Evolutionary conservation across 1,140 invertebrate genomes (phyloP), one percentile per base, ranked within the genome.

Genomic region (Adoxophyes honmai): DNA sequence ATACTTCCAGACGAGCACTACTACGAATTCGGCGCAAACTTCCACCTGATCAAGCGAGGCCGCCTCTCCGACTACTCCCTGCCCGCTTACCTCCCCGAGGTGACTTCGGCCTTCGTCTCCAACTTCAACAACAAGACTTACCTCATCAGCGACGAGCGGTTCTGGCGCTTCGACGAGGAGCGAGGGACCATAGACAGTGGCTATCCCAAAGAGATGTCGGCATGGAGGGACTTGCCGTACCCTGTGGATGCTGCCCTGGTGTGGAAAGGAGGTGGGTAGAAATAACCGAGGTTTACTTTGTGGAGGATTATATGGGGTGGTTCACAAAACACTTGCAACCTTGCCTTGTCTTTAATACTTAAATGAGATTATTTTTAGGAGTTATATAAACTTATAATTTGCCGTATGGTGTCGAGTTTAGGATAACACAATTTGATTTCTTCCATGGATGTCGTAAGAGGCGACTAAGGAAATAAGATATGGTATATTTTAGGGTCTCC

Each of bases 51-150:
- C 64, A 81, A 90, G 89, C 77, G 91, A 91, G 70, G 90, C 62
- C 76, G 91, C 34, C 64, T 96, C 0, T 90, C 89, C 0, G 86
- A 92, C 57, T 92, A 93, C 66, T 91, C 91, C 2, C 82, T 96
- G 5, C 93, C 94, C 0, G 56, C 81, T 1, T 86, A 91, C 63
- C 75, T 96, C 0, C 81, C 91, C n/a, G 90, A 91, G 59, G 84
- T 96, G 13, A 94, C 95, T 78, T 94, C 94, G 0, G 94, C 91
- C 1, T 92, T 94, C 76, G 81, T 91, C 10, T 95, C 93, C 89
- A 91, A 88, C 48, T 88, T 88, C 62, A 90, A 90, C 65, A 90
- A 89, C 57, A 90, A 89, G 68, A 92, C 91, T 0, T 93, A 92
- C 62, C 76, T 92, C 52, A 92, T 91, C 59, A 91, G 91, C 58